A percentile compares a stretch with the other conserved stretches of the same genome.
Evolutionary conservation across 2,888 invertebrate species (phyloP).

Genomic region (Drosophila melanosoma): DNA sequence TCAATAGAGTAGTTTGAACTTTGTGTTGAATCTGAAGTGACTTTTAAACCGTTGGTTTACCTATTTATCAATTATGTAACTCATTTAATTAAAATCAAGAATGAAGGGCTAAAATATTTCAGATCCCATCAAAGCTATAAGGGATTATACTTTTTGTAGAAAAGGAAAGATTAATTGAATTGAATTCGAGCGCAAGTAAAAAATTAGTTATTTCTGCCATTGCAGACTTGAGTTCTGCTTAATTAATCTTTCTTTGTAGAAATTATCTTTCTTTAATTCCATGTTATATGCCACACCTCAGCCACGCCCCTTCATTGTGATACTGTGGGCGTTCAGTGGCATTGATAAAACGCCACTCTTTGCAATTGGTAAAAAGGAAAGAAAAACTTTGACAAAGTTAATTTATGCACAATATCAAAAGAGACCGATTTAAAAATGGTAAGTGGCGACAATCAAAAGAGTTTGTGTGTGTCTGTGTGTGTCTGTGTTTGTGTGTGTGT

Average conservation of each 20-base stretch:
- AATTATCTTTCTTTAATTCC: constrained; percentile 7
- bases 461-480: not conserved
- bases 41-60: no score
- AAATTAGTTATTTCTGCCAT: not conserved
- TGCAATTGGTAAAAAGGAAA: constrained; percentile 56
- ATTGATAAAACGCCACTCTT: constrained; percentile 55
- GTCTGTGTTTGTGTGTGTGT: not conserved
- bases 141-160: not conserved
- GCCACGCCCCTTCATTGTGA: constrained; percentile 8
- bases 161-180: constrained; percentile 14
- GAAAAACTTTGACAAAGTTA: constrained; percentile 62
- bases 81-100: not conserved
- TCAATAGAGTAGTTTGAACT: not conserved
- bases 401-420: constrained; percentile 75
- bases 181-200: constrained; percentile 36
- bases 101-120: no score
- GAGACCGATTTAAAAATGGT: constrained; percentile 24
- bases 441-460: not conserved
- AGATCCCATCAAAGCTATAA: not conserved
- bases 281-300: constrained; percentile 30
- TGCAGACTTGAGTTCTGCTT: not conserved
- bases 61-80: not conserved
- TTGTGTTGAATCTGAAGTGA: not conserved
- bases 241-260: not conserved
- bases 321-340: constrained; percentile 15